phyloP scores from a whole-genome alignment of 2,113 vertebrate genomes.

The sheep (Ovis aries) region DNA sequence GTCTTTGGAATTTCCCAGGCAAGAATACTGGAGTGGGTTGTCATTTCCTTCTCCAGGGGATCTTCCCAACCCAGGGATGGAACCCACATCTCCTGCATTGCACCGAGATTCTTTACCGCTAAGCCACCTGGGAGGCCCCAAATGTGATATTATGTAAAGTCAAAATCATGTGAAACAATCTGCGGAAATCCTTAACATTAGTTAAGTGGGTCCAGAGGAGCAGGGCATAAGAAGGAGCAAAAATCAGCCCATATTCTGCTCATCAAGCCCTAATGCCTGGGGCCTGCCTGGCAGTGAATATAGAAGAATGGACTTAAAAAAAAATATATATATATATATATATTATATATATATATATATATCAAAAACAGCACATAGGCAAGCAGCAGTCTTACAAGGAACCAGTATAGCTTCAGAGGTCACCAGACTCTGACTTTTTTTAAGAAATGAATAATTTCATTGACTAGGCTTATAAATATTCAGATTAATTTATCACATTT shows the following conservation, averaged over 20 bases:
- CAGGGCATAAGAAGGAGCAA: not conserved
- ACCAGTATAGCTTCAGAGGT: not conserved
- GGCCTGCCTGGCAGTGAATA: not conserved
- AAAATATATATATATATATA: not conserved
- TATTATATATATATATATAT: not conserved
- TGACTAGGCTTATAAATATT: not conserved
- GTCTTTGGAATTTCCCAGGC: not conserved
- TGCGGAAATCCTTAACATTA: not conserved
- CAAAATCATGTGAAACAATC: not conserved
- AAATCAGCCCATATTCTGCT: not conserved
- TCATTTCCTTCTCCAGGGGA: not conserved
- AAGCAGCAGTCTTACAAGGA: not conserved
- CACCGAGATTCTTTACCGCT: not conserved
- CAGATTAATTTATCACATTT: not conserved
- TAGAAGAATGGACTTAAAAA: not conserved
- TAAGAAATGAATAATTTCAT: not conserved
- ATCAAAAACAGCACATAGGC: not conserved
- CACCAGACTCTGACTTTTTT: not conserved
- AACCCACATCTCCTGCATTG: not conserved
- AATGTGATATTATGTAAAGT: not conserved
- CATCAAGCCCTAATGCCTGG: not conserved
- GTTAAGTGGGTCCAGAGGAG: not conserved
- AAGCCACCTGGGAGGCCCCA: not conserved
- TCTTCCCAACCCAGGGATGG: not conserved
- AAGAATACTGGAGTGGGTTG: not conserved